Base-by-base conservation (phyloP, 2,888 invertebrate genomes). In the Drosophila paranaensis region DNA sequence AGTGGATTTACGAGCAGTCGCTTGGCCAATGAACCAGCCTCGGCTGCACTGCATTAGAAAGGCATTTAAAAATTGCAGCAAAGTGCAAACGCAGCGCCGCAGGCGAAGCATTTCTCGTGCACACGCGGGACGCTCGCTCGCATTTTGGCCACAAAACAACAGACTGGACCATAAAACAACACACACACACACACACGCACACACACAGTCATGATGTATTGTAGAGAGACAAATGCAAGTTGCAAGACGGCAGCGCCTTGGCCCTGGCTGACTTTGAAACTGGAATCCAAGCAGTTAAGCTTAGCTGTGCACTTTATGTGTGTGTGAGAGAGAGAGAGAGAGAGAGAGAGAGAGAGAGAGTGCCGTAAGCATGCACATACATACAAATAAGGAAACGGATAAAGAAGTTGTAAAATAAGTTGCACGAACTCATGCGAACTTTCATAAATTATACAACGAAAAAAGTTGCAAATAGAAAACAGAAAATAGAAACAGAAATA, bases 351-450 rank as follows among this genome's bases (percentile, higher is more conserved):
- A 46, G 53, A 58, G 61, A 70, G 71, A 66, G 69, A 62, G 72
- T 6, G 48, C n/a, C 82, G 84, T 79, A 74, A 74, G 71, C 71
- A 79, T 71, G 70, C 77, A 73, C 83, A 81, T 65, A 65, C 48
- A 53, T 10, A 65, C 76, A 60, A 76, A 88, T 74, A 78, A 76
- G 79, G 68, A 79, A 88, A 69, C 84, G 76, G 82, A 81, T 75
- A 69, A 82, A 84, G 88, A 87, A 89, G 86, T 82, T 77, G 81
- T 84, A 81, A 77, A 84, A 88, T 80, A 82, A 84, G 77, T 79
- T 81, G 74, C 81, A 67, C 61, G 64, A 77, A 68, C 82, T 82
- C 74, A 67, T 71, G 69, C 48, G 66, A 77, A 55, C 77, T 84
- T 84, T 84, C 66, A 60, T 71, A 65, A 74, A 68, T 69, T 55